A percentile compares a stretch with the other conserved stretches of the same genome.
Evolutionary conservation across 1,140 invertebrate genomes (phyloP).

Genomic region (Caerostris extrusa): DNA sequence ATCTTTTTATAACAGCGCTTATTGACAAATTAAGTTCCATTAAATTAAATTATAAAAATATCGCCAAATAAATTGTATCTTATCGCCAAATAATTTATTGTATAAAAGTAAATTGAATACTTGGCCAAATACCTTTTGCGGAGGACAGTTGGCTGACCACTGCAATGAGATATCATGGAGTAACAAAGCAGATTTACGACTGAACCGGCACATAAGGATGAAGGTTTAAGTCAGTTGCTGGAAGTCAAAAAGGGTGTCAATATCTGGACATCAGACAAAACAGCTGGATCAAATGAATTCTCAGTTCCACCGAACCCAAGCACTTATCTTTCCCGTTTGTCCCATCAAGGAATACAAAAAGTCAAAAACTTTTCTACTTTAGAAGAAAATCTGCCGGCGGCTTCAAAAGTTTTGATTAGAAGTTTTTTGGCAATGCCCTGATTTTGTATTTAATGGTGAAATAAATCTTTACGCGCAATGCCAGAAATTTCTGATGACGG

Average conservation of each 20-base stretch:
- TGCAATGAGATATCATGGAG: constrained; percentile 59
- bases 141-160: constrained; percentile 43
- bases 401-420: background rate
- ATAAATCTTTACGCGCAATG: background rate
- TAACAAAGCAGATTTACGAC: constrained; percentile 37
- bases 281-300: background rate
- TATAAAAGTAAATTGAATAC: too few relatives aligned
- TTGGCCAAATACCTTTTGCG: constrained; percentile 58
- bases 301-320: background rate
- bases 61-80: too few relatives aligned
- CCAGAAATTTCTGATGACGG: background rate
- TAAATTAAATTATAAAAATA: too few relatives aligned
- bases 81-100: too few relatives aligned
- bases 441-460: background rate
- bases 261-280: background rate
- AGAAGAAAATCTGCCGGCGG: background rate
- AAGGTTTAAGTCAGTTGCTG: constrained; percentile 30
- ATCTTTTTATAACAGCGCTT: too few relatives aligned
- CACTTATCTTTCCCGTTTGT: constrained; percentile 4
- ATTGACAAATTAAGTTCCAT: too few relatives aligned
- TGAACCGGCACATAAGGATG: constrained; percentile 58
- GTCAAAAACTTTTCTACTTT: constrained; percentile 28
- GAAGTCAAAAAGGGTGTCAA: constrained; percentile 22
- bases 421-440: too few relatives aligned
- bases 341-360: background rate